These are phyloP conservation scores for Sus cebifrons DNA, from an alignment of 2,797 vertebrate genomes.

Conservation along the genomic window DNA sequence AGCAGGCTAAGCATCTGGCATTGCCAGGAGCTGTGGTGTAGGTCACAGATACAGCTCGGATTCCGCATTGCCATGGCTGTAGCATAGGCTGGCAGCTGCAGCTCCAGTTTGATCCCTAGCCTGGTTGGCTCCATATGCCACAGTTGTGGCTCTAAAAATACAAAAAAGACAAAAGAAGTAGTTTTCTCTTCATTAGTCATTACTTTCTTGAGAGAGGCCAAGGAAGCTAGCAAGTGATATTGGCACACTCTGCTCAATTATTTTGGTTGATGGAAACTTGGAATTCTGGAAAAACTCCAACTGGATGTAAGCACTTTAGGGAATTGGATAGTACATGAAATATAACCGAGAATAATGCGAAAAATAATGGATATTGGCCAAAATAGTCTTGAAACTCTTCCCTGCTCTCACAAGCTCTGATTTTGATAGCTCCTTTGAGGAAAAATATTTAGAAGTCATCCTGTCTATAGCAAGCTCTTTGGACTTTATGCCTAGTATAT, in stretches of 20 bases:
- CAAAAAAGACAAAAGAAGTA: neutral
- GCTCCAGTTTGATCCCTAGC: no score
- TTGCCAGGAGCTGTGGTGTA: no score
- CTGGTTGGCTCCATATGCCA: no score
- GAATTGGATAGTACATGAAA: conserved; percentile 65
- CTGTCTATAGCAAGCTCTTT: conserved; percentile 25
- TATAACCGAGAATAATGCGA: conserved; percentile 63
- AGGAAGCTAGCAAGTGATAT: neutral
- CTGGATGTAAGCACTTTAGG: conserved; percentile 53
- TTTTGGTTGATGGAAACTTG: conserved; percentile 67
- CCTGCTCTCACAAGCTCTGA: neutral
- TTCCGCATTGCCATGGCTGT: no score
- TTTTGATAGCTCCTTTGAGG: conserved; percentile 66
- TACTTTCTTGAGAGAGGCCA: conserved; percentile 15
- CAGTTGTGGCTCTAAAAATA: no score
- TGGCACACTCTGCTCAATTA: conserved; percentile 18
- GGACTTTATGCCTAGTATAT: neutral
- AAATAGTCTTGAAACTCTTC: conserved; percentile 70
- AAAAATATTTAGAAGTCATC: conserved; percentile 64
- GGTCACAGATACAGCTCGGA: no score
- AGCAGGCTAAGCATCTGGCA: no score
- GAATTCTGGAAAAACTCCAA: conserved; percentile 72
- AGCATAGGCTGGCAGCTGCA: no score
- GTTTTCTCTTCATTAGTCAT: conserved; percentile 7
- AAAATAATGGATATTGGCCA: conserved; percentile 77